phyloP scores from a whole-genome alignment of 2,113 vertebrate genomes.

The Neotoma lepida region DNA sequence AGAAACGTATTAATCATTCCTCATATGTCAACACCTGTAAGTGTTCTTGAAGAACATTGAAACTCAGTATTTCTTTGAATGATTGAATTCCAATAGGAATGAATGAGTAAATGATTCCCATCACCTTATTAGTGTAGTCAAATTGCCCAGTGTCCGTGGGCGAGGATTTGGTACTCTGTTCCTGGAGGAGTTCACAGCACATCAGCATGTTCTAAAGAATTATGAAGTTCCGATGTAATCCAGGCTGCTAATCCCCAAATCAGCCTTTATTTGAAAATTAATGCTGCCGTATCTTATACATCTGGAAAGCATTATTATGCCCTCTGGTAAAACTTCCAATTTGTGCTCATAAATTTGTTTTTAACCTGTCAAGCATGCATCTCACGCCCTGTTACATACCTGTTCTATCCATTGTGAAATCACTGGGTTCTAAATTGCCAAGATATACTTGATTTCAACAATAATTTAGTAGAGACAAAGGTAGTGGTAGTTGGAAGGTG shows the following conservation, averaged over 20 bases:
- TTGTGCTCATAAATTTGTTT: constrained; percentile 63
- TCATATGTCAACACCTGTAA: neutral
- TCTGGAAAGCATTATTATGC: constrained; percentile 33
- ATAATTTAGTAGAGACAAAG: constrained; percentile 41
- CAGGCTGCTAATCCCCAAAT: constrained; percentile 42
- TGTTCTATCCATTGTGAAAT: constrained; percentile 41
- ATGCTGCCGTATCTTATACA: neutral
- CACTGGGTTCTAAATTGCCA: constrained; percentile 26
- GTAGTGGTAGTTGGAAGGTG: neutral
- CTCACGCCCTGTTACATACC: neutral
- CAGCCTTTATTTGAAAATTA: constrained; percentile 54
- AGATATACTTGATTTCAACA: constrained; percentile 61
- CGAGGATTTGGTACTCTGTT: neutral
- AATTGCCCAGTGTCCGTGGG: neutral
- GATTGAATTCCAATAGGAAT: constrained; percentile 2
- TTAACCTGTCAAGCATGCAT: constrained; percentile 44
- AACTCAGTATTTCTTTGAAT: constrained; percentile 34
- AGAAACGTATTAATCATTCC: constrained; percentile 40
- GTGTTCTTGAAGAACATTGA: neutral
- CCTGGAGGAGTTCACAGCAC: neutral
- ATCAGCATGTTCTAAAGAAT: constrained; percentile 18
- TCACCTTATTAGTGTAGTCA: neutral
- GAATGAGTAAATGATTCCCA: constrained; percentile 16
- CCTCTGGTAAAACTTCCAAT: constrained; percentile 57
- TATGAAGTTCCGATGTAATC: constrained; percentile 5